A percentile compares a stretch with the other conserved stretches of the same genome.
Conservation (phyloP, 2,888 invertebrate species). For the Lasioglossum morio region DNA sequence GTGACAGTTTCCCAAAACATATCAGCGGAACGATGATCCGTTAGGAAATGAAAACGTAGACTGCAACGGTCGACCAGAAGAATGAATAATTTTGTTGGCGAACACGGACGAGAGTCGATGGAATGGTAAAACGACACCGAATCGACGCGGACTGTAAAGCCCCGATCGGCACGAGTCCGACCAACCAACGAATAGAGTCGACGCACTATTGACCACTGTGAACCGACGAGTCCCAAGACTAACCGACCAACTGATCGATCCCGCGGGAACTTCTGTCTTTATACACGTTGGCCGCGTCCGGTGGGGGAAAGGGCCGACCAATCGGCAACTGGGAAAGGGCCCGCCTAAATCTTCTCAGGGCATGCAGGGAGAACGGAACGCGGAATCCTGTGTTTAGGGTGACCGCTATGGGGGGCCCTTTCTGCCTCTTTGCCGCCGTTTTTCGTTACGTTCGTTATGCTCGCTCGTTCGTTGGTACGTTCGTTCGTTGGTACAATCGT, state of each 20-base stretch:
- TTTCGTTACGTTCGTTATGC: conserved; percentile 40
- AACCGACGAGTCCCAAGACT: conserved; percentile 34
- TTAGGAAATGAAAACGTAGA: neutral
- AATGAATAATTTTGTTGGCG: neutral
- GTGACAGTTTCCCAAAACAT: conserved; percentile 83
- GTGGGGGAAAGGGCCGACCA: conserved; percentile 74
- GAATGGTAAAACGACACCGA: neutral
- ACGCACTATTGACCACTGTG: conserved; percentile 5
- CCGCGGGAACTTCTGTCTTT: conserved; percentile 42
- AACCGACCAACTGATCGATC: conserved; percentile 43
- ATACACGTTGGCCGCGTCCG: conserved; percentile 5
- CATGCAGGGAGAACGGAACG: conserved; percentile 52
- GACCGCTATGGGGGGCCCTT: conserved; percentile 64
- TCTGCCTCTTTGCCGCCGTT: conserved; percentile 49
- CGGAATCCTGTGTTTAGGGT: conserved; percentile 61
- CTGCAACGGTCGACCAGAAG: neutral
- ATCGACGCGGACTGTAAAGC: neutral
- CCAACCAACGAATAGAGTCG: neutral
- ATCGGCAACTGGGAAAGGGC: conserved; percentile 67
- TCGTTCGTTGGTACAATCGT: neutral
- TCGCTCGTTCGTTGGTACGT: neutral
- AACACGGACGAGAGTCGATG: neutral
- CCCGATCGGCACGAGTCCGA: conserved; percentile 19
- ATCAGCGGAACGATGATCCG: neutral
- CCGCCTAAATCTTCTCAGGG: conserved; percentile 74